Conservation (phyloP, 2,113 vertebrate genomes). For the Carassius gibelio region DNA sequence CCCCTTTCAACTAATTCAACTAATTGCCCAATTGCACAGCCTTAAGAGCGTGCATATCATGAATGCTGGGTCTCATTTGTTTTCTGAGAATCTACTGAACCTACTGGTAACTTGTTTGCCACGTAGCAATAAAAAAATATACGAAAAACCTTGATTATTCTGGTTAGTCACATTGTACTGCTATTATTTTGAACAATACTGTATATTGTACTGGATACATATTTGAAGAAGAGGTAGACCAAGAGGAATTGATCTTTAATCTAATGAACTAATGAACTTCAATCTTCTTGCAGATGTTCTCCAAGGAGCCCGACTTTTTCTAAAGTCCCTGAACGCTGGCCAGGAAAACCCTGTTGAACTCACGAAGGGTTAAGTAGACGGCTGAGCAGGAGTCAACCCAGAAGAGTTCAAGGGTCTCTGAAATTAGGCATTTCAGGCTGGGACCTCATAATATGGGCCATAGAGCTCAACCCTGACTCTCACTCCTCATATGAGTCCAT, state of each 20-base stretch:
- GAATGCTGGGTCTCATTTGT: too few species aligned
- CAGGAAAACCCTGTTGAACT: slow-evolving; percentile 15
- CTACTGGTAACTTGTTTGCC: too few species aligned
- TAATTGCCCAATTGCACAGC: too few species aligned
- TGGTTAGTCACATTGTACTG: too few species aligned
- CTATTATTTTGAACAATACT: too few species aligned
- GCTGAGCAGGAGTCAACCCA: slow-evolving; percentile 20
- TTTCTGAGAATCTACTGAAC: too few species aligned
- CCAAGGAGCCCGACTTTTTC: neutral
- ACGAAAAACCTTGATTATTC: too few species aligned
- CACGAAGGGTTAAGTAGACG: neutral
- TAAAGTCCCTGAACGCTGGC: slow-evolving; percentile 14
- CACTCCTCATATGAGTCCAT: neutral
- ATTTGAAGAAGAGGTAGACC: neutral
- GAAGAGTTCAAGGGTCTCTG: slow-evolving; percentile 17
- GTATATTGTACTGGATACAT: neutral
- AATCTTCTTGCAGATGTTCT: slow-evolving; percentile 17
- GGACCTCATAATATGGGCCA: slow-evolving; percentile 15
- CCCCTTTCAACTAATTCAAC: too few species aligned
- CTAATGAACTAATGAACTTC: neutral
- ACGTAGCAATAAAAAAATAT: too few species aligned
- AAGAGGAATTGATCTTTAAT: neutral
- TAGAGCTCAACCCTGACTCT: slow-evolving; percentile 19
- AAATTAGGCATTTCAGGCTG: slow-evolving; percentile 10
- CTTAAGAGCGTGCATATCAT: too few species aligned